Evolutionary conservation across 2,113 vertebrate species (phyloP), one percentile per base, ranked within the genome.

Genomic region (Ictalurus furcatus): DNA sequence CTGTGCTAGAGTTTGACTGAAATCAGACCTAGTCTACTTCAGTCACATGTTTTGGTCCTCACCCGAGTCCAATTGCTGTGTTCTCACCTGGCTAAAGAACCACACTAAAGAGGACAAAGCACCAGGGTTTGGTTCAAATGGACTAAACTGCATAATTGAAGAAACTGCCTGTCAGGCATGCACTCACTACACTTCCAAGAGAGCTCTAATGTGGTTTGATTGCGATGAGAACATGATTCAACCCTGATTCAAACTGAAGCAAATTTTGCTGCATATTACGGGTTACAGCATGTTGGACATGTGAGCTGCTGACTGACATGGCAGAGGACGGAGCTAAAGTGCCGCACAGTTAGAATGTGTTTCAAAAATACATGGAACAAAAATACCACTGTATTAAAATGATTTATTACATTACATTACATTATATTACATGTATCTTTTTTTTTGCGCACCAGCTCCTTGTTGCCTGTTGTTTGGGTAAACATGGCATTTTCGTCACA

Each of bases 11-110:
- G 76, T 80, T 56, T 80, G 52, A 80, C 4, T 80, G 78, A 80
- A 80, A 56, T 6, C 52, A 56, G 78, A 80, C 25, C 52, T 16
- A 54, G 14, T 80, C 44, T 48, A 80, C 28, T 52, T 30, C 52
- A 1, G 78, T 80, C 78, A 8, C 3, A 80, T 56, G 28, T 6
- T 80, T 80, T 56, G 2, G 78, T 17, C 52, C 6, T 1, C 28
- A 56, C 14, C 25, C 0, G 6, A 56, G 52, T 58, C 7, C 79
- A 81, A 5, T 58, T 81, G 52, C n/a, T 34, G 28, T 81, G 14
- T n/a, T 81, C n/a, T 58, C 28, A 81, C 79, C 79, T 81, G 79
- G n/a, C n/a, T 58, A 34, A 81, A 81, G 79, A 81, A 81, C 79
- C 16, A 4, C 40, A 78, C 48, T 17, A 30, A 34, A 83, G 56